phyloP scores from a whole-genome alignment of 2,888 invertebrate genomes.

The Napeogenes inachia region DNA sequence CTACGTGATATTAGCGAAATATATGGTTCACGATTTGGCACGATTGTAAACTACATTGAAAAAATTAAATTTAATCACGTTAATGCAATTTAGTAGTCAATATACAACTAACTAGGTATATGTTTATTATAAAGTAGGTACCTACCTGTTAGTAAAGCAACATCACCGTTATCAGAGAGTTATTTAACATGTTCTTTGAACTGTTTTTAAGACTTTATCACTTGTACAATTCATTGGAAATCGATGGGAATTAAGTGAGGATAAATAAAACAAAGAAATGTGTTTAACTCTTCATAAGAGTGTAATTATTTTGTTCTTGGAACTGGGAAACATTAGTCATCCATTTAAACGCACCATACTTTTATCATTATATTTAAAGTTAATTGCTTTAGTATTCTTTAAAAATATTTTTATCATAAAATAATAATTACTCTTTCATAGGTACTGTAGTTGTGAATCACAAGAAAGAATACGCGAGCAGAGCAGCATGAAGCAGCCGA shows the following conservation, averaged over 20 bases:
- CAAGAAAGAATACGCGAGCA: slow-evolving; percentile 25
- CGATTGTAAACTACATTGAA: no score
- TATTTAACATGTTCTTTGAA: no score
- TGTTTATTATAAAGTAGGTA: no score
- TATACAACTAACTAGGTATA: no score
- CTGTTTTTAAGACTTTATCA: no score
- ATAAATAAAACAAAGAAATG: slow-evolving; percentile 39
- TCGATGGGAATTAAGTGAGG: background rate
- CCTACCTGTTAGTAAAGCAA: no score
- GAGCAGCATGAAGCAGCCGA: slow-evolving; percentile 8
- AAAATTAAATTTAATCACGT: no score
- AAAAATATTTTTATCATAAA: slow-evolving; percentile 34
- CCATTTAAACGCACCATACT: slow-evolving; percentile 38
- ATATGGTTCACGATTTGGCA: no score
- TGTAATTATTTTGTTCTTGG: slow-evolving; percentile 61
- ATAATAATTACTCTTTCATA: slow-evolving; percentile 25
- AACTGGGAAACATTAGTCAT: slow-evolving; percentile 54
- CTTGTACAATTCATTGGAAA: no score
- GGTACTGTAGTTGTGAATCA: slow-evolving; percentile 34
- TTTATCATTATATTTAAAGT: slow-evolving; percentile 32
- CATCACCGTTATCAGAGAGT: no score
- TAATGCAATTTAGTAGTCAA: no score
- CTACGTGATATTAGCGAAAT: no score
- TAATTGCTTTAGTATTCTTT: slow-evolving; percentile 34
- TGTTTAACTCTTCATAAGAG: slow-evolving; percentile 56